These are phyloP conservation scores for Notothenia rossii DNA, from an alignment of 2,113 vertebrate species.

Conservation along the genomic window DNA sequence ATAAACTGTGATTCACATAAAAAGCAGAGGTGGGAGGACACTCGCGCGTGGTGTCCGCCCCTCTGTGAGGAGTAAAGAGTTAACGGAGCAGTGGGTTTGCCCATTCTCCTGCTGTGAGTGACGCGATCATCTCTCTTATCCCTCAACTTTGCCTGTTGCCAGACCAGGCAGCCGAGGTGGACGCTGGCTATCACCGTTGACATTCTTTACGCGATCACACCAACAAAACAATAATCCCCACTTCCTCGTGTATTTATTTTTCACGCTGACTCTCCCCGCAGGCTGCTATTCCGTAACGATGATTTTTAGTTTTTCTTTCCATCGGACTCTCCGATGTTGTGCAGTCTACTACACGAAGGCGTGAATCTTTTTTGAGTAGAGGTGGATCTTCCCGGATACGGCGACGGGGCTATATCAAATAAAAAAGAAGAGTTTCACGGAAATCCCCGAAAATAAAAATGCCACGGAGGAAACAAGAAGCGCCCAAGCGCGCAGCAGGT, in stretches of 20 bases:
- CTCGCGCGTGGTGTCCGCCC: conserved; percentile 64
- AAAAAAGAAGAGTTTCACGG: conserved; percentile 73
- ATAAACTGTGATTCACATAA: conserved; percentile 16
- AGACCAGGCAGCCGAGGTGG: conserved; percentile 84
- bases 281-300: conserved; percentile 58
- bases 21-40: conserved; percentile 51
- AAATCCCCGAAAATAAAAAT: conserved; percentile 83
- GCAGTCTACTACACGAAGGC: conserved; percentile 80
- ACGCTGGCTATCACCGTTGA: conserved; percentile 68
- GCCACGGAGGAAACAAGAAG: conserved; percentile 99
- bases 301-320: conserved; percentile 68
- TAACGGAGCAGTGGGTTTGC: conserved; percentile 85
- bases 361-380: conserved; percentile 79
- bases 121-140: conserved; percentile 91
- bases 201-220: conserved; percentile 51
- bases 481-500: conserved; percentile 97
- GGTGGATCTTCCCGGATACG: conserved; percentile 89
- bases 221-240: not conserved
- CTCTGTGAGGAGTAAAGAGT: conserved; percentile 81
- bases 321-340: conserved; percentile 76
- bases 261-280: conserved; percentile 40
- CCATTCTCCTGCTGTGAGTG: conserved; percentile 86
- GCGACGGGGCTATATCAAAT: conserved; percentile 75
- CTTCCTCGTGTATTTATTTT: conserved; percentile 20
- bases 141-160: conserved; percentile 93